Conservation (phyloP, 2,113 vertebrate species). For the Perca schrenkii region DNA sequence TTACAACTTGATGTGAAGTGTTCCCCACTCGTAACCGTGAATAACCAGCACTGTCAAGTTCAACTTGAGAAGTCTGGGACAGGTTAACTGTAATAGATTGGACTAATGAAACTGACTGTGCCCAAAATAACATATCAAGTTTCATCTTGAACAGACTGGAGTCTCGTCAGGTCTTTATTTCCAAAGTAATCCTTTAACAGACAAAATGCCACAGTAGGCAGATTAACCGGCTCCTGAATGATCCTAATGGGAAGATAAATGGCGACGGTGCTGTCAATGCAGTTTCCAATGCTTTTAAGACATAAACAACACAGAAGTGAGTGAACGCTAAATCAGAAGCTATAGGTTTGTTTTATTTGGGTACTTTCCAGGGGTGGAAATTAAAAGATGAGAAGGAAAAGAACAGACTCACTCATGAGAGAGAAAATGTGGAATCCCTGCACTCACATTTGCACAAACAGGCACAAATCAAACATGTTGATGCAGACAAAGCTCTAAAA, state of each 20-base stretch:
- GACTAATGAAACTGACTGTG: slow-evolving; percentile 5
- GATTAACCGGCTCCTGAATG: slow-evolving; percentile 3
- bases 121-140: slow-evolving; percentile 37
- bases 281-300: neutral
- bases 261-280: neutral
- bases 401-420: neutral
- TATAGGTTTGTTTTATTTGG: neutral
- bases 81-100: neutral
- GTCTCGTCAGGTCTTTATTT: neutral
- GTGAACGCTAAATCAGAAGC: neutral
- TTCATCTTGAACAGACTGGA: slow-evolving; percentile 31
- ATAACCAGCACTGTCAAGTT: slow-evolving; percentile 1
- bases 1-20: neutral
- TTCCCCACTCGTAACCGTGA: slow-evolving; percentile 11
- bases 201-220: neutral
- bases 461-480: slow-evolving; percentile 56
- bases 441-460: slow-evolving; percentile 52
- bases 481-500: slow-evolving; percentile 52
- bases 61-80: neutral
- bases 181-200: slow-evolving; percentile 11
- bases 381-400: slow-evolving; percentile 12
- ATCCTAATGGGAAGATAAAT: neutral
- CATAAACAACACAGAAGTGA: neutral
- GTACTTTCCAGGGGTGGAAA: slow-evolving; percentile 17
- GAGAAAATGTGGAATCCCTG: slow-evolving; percentile 32